Evolutionary conservation across 53 echinoderm and acorn worm species (phyloP).

Genomic region (Crossaster papposus): DNA sequence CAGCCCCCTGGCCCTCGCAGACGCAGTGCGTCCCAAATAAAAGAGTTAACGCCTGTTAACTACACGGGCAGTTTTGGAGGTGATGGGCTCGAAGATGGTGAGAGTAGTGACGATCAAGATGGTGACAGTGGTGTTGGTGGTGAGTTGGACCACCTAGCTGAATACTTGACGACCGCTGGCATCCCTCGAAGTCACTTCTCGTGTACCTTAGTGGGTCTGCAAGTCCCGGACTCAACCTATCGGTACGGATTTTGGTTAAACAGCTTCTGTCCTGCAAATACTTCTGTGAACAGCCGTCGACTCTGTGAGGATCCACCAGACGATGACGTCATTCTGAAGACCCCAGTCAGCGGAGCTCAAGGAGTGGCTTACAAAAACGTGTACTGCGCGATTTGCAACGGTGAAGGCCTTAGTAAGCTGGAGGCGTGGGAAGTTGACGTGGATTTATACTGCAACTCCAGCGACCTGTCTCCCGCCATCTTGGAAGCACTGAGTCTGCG

Average conservation of each 20-base stretch:
- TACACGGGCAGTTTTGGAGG: neutral
- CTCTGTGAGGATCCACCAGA: constrained; percentile 25
- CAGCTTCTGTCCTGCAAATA: constrained; percentile 17
- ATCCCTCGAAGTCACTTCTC: neutral
- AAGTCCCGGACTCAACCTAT: too few species aligned
- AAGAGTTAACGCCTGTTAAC: neutral
- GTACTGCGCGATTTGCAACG: constrained; percentile 63
- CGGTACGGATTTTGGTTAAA: constrained; percentile 16
- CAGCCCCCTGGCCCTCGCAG: neutral
- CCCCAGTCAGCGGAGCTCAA: constrained; percentile 34
- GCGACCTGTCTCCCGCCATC: neutral
- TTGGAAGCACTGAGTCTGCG: neutral
- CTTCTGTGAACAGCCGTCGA: neutral
- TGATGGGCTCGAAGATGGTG: neutral
- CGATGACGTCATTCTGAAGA: constrained; percentile 10
- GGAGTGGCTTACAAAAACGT: constrained; percentile 52
- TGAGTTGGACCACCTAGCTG: neutral
- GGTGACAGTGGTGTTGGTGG: neutral
- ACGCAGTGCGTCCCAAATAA: too few species aligned
- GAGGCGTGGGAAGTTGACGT: constrained; percentile 1
- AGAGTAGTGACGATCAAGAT: too few species aligned
- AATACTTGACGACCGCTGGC: neutral
- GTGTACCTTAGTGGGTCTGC: constrained; percentile 1
- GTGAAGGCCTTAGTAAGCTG: neutral
- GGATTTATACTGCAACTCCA: neutral